Evolutionary conservation across 2,888 invertebrate genomes (phyloP), one percentile per base, ranked within the genome.

Genomic region (Lithophane semibrunnea): DNA sequence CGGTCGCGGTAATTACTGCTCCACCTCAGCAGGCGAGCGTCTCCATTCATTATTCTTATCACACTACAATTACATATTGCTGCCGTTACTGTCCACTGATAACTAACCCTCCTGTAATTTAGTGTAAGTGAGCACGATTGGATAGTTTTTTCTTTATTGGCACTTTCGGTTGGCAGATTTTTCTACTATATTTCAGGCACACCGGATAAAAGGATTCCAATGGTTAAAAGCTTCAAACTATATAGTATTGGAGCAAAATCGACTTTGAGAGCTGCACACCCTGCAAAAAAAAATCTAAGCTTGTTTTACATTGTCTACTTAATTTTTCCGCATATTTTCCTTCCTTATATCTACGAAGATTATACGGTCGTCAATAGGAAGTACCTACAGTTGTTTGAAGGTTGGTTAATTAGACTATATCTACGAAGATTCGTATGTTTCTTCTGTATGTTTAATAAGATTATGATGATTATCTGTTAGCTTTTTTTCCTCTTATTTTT

Each of bases 1-100:
- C 73, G 72, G 77, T 77, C 74, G 75, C 86, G 69, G 89, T 94
- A 92, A 94, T 93, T 92, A 92, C 90, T 82, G 79, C 73, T 84
- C 77, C 66, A 79, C 83, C 89, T 90, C 88, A 83, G 76, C 78
- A 89, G 88, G 82, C 82, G 80, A 76, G 82, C 84, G 70, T 84
- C 80, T 84, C 82, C 78, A 81, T 85, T 86, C 79, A 83, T 87
- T 84, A 87, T 82, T 89, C 84, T 91, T 91, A 92, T 92, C 91
- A 91, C 88, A 86, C 84, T 87, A 85, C 89, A 86, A 89, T 90
- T 88, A 90, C 90, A 90, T 87, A 89, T 84, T 82, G 85, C 86
- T 77, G 84, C 79, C 88, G 78, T 88, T 80, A 79, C 83, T 82
- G 77, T 82, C 83, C 78, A 71, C 81, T 69, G 87, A 90, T 89